Base-by-base conservation (phyloP, 2,888 invertebrate genomes). In the Xanthorhoe spadicearia region DNA sequence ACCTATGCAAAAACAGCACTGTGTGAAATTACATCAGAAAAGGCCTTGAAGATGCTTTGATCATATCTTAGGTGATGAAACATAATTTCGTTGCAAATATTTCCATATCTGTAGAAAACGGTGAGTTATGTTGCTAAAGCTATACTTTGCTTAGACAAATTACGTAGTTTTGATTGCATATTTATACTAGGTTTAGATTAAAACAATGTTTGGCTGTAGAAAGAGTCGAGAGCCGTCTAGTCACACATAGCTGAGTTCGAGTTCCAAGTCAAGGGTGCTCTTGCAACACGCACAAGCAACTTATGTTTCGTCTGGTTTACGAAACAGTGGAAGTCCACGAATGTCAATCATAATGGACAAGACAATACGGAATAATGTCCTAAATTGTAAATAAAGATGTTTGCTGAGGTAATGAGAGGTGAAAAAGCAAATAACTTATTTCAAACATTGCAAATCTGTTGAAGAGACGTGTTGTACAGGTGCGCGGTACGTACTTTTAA, bases 31-130 rank as follows among this genome's bases (percentile, higher is more conserved):
- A 67, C 73, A 66, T 67, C 63, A 71, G 60, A 48, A 52, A 18
- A 57, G 60, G 66, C 80, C 77, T 79, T 80, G 79, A 70, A 72
- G 74, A 71, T 53, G 74, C 64, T 51, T 58, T 58, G 74, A 49
- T 62, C 70, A 69, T 68, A 59, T 66, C 56, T 35, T 43, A 15
- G 48, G 54, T 71, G 66, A 68, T 53, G 72, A 70, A 72, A 72
- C 17, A 2, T 32, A 57, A 66, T 64, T 72, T 61, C 23, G 55
- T 56, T 43, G 38, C 13, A 43, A 43, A 43, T 43, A 43, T 38
- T 38, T 56, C 54, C 35, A 64, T 23, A 32, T 38, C 48, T 64
- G 66, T 61, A 19, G 18, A 60, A 59, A 61, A 65, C 35, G 23
- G 18, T 52, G 28, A 54, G 15, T 51, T 15, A 51, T n/a, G 23